Evolutionary conservation across 2,888 invertebrate species (phyloP).

Genomic region (Celastrina argiolus): DNA sequence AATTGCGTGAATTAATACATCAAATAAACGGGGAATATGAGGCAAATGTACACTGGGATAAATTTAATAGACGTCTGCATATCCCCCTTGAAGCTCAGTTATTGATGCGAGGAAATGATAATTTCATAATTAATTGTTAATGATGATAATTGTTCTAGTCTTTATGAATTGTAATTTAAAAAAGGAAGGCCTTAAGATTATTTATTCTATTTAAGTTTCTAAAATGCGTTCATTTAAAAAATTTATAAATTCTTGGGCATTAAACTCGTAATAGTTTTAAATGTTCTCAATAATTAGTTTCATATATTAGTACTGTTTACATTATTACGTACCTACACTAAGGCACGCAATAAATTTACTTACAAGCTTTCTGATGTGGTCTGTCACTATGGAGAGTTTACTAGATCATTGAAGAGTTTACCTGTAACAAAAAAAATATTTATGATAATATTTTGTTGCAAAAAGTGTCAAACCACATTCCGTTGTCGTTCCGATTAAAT

Average conservation of each 20-base stretch:
- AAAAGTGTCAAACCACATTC: background rate
- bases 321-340: no score
- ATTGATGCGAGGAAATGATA: background rate
- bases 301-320: no score
- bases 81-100: background rate
- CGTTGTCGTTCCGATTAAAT: no score
- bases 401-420: background rate
- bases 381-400: background rate
- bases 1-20: constrained; percentile 2
- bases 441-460: background rate
- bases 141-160: background rate
- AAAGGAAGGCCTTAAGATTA: background rate
- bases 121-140: background rate
- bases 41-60: constrained; percentile 13
- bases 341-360: background rate
- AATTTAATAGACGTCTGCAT: constrained; percentile 20
- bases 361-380: background rate
- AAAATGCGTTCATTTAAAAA: no score
- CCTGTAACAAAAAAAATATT: background rate
- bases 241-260: no score
- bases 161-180: background rate
- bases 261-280: no score
- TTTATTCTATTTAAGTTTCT: no score
- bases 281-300: no score
- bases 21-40: constrained; percentile 12